Evolutionary conservation across 2,113 vertebrate species (phyloP), one percentile per base, ranked within the genome.

Genomic region (Lophotis ruficrista): DNA sequence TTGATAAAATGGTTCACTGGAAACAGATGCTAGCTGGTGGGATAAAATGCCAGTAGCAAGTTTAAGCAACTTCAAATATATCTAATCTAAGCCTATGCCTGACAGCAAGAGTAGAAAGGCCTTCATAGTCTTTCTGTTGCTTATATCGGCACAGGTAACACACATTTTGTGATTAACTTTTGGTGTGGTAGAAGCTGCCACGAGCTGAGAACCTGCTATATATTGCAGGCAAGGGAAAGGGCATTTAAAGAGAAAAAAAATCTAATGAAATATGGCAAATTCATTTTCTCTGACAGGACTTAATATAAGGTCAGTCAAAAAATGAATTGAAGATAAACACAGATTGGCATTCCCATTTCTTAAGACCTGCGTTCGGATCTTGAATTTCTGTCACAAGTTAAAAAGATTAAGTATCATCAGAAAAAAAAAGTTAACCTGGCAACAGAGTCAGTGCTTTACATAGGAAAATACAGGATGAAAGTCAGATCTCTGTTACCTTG

Each of bases 1-100:
- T 95, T 95, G 85, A 95, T 91, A 65, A 94, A 96, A 96, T 95
- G 92, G 64, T 96, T 96, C 96, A 96, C 71, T 96, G 85, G 58
- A 89, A 96, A 95, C 97, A 97, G 91, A 96, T 96, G 95, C 73
- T 93, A 93, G 60, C 87, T 92, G 87, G 75, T 94, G 72, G 70
- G 54, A 90, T 57, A 93, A 93, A 96, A 88, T 30, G 92, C 96
- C 93, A 65, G 35, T 80, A 93, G 94, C 89, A 94, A 90, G 38
- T 89, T 95, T 83, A 83, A 96, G 58, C 58, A 96, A 65, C 83
- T 89, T 92, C 65, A 58, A 20, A 66, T 95, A 69, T 77, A 25
- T 80, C 72, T 95, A 58, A 85, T 89, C 58, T 78, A 92, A 92
- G 89, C n/a, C 56, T 79, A n/a, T 64, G 28, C 84, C 87, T 95